phyloP scores from a whole-genome alignment of 2,888 invertebrate species.

The Galeopsomyia nigrocyanea region DNA sequence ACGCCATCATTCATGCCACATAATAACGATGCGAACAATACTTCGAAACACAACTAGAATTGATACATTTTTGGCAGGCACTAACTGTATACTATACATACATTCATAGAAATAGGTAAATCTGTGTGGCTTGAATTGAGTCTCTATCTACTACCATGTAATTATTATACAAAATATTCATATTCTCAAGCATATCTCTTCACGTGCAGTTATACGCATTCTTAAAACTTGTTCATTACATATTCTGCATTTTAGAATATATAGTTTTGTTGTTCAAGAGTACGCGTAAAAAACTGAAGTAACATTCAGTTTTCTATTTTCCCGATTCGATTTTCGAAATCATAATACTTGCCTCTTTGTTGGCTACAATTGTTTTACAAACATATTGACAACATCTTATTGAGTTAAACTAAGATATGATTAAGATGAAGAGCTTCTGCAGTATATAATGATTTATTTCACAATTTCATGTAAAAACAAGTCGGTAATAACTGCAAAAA shows the following conservation, averaged over 20 bases:
- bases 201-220: constrained; percentile 40
- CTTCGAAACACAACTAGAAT: no score
- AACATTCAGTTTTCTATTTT: no score
- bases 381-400: no score
- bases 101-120: constrained; percentile 47
- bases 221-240: constrained; percentile 40
- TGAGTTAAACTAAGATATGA: no score
- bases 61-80: constrained; percentile 16
- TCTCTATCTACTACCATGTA: constrained; percentile 54
- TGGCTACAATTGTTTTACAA: no score
- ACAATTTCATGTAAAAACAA: constrained; percentile 18
- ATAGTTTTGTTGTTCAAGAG: no score
- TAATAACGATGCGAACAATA: no score
- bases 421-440: no score
- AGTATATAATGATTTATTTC: constrained; percentile 30
- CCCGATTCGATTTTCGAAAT: no score
- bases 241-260: not conserved
- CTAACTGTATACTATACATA: constrained; percentile 47
- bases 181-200: constrained; percentile 45
- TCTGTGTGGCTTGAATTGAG: constrained; percentile 53
- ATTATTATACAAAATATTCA: constrained; percentile 48
- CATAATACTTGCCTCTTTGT: no score
- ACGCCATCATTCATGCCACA: no score
- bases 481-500: constrained; percentile 56
- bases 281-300: no score